phyloP scores from a whole-genome alignment of 2,888 invertebrate species.

The Agonopterix arenella region DNA sequence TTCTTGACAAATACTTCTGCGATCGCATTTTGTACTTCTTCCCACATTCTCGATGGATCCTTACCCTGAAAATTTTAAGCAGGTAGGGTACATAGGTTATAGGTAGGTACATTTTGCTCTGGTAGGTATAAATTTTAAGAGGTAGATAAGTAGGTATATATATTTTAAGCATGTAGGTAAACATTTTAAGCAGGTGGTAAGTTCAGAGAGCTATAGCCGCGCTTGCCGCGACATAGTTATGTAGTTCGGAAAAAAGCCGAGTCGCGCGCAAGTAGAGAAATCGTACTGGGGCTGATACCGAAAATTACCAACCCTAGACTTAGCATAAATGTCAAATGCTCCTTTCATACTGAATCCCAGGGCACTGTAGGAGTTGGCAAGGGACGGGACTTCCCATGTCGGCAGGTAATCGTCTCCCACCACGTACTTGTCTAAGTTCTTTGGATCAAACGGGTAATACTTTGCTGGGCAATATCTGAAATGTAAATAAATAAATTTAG shows the following conservation, averaged over 20 bases:
- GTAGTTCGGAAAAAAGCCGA: no score
- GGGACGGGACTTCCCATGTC: conserved; percentile 92
- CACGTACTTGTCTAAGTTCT: conserved; percentile 91
- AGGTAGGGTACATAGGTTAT: conserved; percentile 6
- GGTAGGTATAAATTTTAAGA: no score
- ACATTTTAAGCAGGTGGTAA: no score
- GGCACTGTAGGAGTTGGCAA: conserved; percentile 82
- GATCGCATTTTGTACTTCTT: conserved; percentile 87
- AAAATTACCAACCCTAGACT: conserved; percentile 48
- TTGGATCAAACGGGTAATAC: conserved; percentile 93
- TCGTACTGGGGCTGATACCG: no score
- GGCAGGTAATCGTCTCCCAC: conserved; percentile 96
- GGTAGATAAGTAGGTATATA: no score
- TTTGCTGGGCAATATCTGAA: conserved; percentile 90
- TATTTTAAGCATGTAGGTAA: no score
- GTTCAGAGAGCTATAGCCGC: no score
- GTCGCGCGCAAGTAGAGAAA: no score
- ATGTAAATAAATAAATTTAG: conserved; percentile 8
- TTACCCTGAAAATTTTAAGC: conserved; percentile 69
- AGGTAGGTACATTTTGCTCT: neutral
- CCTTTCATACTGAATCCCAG: conserved; percentile 91
- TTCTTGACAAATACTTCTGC: conserved; percentile 82
- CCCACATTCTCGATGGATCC: conserved; percentile 86
- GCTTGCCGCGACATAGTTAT: no score
- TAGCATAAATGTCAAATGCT: conserved; percentile 87